Percentiles rank a stretch among this genome's conserved stretches.
phyloP scores from a whole-genome alignment of 2,888 invertebrate species.

The Eilema griseolum region DNA sequence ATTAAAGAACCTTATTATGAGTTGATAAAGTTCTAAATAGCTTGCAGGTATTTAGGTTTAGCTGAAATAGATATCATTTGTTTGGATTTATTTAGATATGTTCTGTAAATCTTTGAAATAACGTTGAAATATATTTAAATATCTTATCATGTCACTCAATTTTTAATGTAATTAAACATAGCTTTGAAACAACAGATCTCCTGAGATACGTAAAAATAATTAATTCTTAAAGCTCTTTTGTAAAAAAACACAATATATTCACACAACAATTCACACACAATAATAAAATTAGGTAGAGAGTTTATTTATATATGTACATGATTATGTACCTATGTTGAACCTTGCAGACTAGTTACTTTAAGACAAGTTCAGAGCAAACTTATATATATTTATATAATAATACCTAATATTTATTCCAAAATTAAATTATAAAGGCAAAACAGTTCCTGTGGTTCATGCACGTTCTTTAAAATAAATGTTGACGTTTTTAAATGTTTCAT shows the following conservation, averaged over 20 bases:
- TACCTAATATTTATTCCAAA: background rate
- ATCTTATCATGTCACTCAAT: background rate
- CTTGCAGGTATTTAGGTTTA: conserved; percentile 18
- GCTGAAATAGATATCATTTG: conserved; percentile 1
- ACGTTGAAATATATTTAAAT: background rate
- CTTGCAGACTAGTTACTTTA: background rate
- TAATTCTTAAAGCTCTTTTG: background rate
- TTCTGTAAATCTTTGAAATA: conserved; percentile 2
- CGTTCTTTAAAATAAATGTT: conserved; percentile 52
- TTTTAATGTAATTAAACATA: background rate
- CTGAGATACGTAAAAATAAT: background rate
- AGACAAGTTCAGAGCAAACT: too few relatives aligned
- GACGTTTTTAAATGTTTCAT: conserved; percentile 58
- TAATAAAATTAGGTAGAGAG: background rate
- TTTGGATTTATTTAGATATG: background rate
- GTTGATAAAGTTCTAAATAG: conserved; percentile 41
- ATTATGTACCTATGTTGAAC: background rate
- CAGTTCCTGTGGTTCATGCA: background rate
- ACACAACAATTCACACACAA: background rate
- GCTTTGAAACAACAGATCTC: background rate
- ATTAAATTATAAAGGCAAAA: background rate
- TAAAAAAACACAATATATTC: background rate
- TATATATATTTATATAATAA: too few relatives aligned
- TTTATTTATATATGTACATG: background rate
- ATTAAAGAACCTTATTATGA: conserved; percentile 32